Evolutionary conservation across 2,797 vertebrate genomes (phyloP), one percentile per base, ranked within the genome.

Genomic region (Amphiprion clarkii): DNA sequence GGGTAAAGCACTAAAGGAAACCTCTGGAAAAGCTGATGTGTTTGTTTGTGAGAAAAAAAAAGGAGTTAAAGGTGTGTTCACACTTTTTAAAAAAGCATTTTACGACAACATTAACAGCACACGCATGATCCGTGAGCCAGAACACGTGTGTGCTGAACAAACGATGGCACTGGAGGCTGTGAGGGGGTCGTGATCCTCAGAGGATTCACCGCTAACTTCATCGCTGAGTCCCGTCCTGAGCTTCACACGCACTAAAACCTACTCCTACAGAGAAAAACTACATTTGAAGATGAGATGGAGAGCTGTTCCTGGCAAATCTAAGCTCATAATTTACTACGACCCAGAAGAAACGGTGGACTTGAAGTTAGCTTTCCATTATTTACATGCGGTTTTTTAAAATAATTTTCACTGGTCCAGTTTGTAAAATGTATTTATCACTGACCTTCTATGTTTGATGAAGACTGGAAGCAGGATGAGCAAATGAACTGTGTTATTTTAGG

Each of bases 371-470:
- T 77, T 36, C 7, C 23, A 64, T 67, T 76, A 78, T 83, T 80
- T 76, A 90, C 74, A 82, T 65, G 62, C 58, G 46, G 56, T 29
- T 59, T 7, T 17, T 17, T 8, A 9, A 36, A 36, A 36, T 8
- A 39, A 11, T 48, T 48, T n/a, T n/a, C 48, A 76, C 72, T 71
- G 75, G 42, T 82, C 76, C 69, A 52, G 39, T 56, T 74, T 17
- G 48, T 58, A 48, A 3, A 66, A 51, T 66, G 58, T 39, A 42
- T 56, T 46, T 19, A 73, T 39, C 31, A 23, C 27, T 12, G 44
- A 74, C 44, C 53, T 39, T 10, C 27, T 58, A 23, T 53, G 56
- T 85, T 78, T 80, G 84, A 81, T 56, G 59, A 56, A 13, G 67
- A 55, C 14, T 1, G 5, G 63, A 74, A 54, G 17, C 17, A 42